phyloP scores from a whole-genome alignment of 2,797 vertebrate genomes.

The Toxotes lorentzi region DNA sequence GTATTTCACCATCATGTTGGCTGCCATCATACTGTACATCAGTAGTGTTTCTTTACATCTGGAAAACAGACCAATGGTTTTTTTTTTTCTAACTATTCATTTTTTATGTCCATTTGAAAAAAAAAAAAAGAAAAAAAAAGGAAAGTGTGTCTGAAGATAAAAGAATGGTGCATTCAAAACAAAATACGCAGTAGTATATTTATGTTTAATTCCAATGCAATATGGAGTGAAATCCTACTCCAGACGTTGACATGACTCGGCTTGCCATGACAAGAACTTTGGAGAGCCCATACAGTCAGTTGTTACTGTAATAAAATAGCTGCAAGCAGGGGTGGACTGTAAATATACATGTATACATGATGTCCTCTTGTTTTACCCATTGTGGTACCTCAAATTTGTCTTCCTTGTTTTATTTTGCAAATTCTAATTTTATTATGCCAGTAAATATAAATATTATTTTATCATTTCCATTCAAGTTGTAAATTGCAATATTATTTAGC shows the following conservation, averaged over 20 bases:
- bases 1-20: slow-evolving; percentile 91
- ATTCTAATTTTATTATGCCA: slow-evolving; percentile 86
- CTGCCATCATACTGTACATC: slow-evolving; percentile 86
- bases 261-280: slow-evolving; percentile 82
- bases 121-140: slow-evolving; percentile 48
- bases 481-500: slow-evolving; percentile 95
- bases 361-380: slow-evolving; percentile 89
- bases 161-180: slow-evolving; percentile 76
- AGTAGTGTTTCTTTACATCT: slow-evolving; percentile 89
- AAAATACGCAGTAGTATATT: slow-evolving; percentile 82
- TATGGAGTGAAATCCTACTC: slow-evolving; percentile 78
- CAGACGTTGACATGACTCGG: slow-evolving; percentile 75
- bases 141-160: slow-evolving; percentile 61
- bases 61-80: slow-evolving; percentile 86
- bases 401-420: slow-evolving; percentile 88
- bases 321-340: slow-evolving; percentile 90
- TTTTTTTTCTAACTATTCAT: slow-evolving; percentile 79
- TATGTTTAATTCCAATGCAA: slow-evolving; percentile 84
- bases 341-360: slow-evolving; percentile 92
- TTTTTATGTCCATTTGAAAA: slow-evolving; percentile 78
- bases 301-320: slow-evolving; percentile 87
- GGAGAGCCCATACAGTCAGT: slow-evolving; percentile 84
- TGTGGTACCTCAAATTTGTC: slow-evolving; percentile 93
- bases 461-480: slow-evolving; percentile 93
- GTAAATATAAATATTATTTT: slow-evolving; percentile 88